Evolutionary conservation across 2,113 vertebrate genomes (phyloP).

Genomic region (Aldabrachelys gigantea): DNA sequence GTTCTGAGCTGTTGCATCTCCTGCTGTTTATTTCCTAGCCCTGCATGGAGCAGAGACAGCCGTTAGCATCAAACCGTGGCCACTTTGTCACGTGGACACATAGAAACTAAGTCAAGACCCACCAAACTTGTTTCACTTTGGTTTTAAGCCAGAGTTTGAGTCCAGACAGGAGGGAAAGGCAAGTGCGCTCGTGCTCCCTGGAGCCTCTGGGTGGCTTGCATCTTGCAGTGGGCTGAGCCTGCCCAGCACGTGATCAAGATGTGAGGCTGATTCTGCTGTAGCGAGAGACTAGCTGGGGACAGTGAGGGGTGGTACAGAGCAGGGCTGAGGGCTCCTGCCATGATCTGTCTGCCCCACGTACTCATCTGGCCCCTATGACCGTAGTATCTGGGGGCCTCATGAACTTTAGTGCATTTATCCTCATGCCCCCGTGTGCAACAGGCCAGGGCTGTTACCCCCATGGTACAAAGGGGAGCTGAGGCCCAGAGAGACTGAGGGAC

Average conservation of each 20-base stretch:
- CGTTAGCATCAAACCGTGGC: rapidly evolving
- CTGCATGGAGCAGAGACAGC: background rate
- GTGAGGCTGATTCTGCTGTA: rapidly evolving
- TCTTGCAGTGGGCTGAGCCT: rapidly evolving
- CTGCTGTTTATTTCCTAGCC: background rate
- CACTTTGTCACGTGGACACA: rapidly evolving
- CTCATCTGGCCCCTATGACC: background rate
- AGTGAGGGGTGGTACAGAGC: background rate
- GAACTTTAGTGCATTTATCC: background rate
- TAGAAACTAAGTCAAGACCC: rapidly evolving
- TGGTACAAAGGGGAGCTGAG: background rate
- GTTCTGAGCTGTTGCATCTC: background rate
- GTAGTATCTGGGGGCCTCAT: background rate
- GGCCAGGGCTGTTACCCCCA: background rate
- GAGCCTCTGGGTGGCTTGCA: background rate
- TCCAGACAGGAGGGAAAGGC: background rate
- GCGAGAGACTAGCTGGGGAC: background rate
- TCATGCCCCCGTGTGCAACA: too few relatives aligned
- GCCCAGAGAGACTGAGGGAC: too few relatives aligned
- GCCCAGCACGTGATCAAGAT: too few relatives aligned
- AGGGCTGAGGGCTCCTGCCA: background rate
- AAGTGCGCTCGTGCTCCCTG: rapidly evolving
- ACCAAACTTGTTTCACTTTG: rapidly evolving
- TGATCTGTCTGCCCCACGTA: background rate
- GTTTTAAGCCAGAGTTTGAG: background rate